Evolutionary conservation across 2,797 vertebrate species (phyloP), one percentile per base, ranked within the genome.

Genomic region (Melanotaenia boesemani): DNA sequence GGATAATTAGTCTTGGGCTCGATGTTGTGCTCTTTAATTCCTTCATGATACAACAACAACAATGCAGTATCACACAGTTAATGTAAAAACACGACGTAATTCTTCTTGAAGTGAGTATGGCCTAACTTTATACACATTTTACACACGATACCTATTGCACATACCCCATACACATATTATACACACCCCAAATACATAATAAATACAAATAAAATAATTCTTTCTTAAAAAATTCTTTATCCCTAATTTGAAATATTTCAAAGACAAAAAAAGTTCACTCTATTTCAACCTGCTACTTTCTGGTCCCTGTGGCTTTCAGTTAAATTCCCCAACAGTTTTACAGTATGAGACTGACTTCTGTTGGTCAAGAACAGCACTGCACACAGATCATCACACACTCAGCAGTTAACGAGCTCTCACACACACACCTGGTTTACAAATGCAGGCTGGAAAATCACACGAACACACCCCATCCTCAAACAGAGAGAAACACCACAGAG

Each of bases 301-400:
- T 30, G 1, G 1, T 57, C 60, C 39, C 24, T 1, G 28, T 67
- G 57, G 13, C 18, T n/a, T 6, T 37, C 18, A 1, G 2, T 56
- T 11, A 61, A 22, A 6, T 56, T 1, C 22, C 46, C 56, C 12
- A 2, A 6, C 58, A 9, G 39, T 78, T 86, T 68, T 57, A 65
- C 54, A 65, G 82, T 72, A 9, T 88, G 86, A 86, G 76, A 84
- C 84, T 88, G 94, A 83, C 92, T 86, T 89, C 93, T 91, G 66
- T 82, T 76, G 93, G 89, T 59, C 63, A 50, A 4, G 0, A 46
- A n/a, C 16, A 28, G 82, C 48, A 80, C 58, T 85, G 73, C 86
- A 84, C 6, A 1, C 46, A 30, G 30, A 54, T 71, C 37, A 28
- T 32, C 73, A 60, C 48, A 20, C 56, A 60, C 26, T 63, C 64